Base-by-base conservation (phyloP, 2,113 vertebrate species). In the Centropristis striata region DNA sequence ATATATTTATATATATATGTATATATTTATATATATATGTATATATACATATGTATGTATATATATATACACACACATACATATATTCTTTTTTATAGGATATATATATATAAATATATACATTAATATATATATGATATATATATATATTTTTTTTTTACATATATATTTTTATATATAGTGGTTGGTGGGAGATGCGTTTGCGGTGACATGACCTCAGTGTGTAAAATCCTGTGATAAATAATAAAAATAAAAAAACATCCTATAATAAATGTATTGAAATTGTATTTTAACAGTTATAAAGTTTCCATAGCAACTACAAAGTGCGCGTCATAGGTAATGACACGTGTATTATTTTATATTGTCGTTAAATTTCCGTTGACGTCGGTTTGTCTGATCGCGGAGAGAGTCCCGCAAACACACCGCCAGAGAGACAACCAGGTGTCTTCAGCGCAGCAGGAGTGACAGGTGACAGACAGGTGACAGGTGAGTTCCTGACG, bases 401-500 rank as follows among this genome's bases (percentile, higher is more conserved):
- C 21, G 11, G 28, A 37, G 28, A 44, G 9, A n/a, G n/a, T 27
- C n/a, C 37, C 65, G 41, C 32, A 58, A 46, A 72, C 25, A 12
- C 53, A 75, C 27, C 39, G 12, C 44, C 11, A 36, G 8, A 41
- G 20, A 44, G 5, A 42, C 60, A 46, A 12, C 20, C 3, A 4
- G 20, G 1, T 0, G 21, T 47, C 25, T 10, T 32, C 0, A 37
- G 5, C 10, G 27, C 50, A 51, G 25, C 67, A 32, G 58, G 28
- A 23, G 11, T 32, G 20, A 37, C 54, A 20, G 54, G 54, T 23
- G 6, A 32, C n/a, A n/a, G 23, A 23, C 67, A 54, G 71, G 64
- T 67, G 61, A 70, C 70, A 11, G 70, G 75, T 86, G 59, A 71
- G 60, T 37, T 32, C 0, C 64, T 5, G 20, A 16, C 1, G 18